Conservation (phyloP, 2,797 vertebrate species). For the Crossoptilon crossoptilon region DNA sequence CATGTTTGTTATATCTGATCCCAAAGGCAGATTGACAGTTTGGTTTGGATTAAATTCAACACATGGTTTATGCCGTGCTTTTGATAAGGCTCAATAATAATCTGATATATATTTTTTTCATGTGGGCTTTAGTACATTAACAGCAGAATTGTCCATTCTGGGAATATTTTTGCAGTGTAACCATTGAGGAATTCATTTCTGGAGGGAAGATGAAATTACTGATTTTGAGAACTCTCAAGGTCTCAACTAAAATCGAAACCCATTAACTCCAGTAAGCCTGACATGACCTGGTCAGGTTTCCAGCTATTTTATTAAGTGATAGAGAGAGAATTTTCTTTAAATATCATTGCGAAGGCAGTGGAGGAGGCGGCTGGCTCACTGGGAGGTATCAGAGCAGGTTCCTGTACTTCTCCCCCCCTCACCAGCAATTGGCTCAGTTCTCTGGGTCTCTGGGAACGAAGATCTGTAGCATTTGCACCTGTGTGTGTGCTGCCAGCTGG, state of each 20-base stretch:
- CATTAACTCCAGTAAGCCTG: background rate
- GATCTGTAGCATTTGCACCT: fast-evolving
- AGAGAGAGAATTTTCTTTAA: background rate
- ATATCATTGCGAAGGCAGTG: background rate
- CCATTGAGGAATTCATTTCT: slow-evolving; percentile 43
- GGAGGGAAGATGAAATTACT: slow-evolving; percentile 32
- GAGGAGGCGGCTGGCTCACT: background rate
- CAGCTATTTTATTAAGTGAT: background rate
- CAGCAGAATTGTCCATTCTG: background rate
- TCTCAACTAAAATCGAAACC: background rate
- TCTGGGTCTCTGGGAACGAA: background rate
- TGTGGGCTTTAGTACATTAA: background rate
- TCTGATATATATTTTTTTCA: background rate
- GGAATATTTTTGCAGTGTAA: background rate
- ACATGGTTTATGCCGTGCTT: slow-evolving; percentile 26
- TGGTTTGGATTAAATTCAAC: slow-evolving; percentile 59
- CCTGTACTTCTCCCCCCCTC: background rate
- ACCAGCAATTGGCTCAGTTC: background rate
- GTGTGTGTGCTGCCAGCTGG: background rate
- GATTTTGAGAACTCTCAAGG: slow-evolving; percentile 25
- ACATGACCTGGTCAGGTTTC: background rate
- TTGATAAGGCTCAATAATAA: slow-evolving; percentile 58
- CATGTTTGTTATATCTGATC: slow-evolving; percentile 5
- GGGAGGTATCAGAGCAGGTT: background rate
- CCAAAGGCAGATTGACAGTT: slow-evolving; percentile 53